These are phyloP conservation scores for Erynnis tages DNA, from an alignment of 2,888 invertebrate genomes.

Conservation along the genomic window DNA sequence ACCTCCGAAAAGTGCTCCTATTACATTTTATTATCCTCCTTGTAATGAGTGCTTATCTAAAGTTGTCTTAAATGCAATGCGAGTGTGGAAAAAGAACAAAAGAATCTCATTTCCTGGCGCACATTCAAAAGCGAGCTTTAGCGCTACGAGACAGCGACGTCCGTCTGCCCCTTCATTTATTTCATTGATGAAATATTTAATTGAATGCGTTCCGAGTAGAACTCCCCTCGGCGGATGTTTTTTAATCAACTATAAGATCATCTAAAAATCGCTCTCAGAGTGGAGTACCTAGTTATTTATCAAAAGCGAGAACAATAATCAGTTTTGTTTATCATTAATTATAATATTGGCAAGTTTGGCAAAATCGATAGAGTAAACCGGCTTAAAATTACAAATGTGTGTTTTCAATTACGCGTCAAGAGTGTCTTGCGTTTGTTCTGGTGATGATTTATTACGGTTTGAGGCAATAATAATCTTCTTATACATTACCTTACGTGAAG, in stretches of 20 bases:
- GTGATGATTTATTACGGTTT: too few relatives aligned
- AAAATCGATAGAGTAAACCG: neutral
- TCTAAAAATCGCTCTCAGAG: too few relatives aligned
- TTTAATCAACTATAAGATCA: constrained; percentile 26
- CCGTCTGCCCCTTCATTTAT: constrained; percentile 14
- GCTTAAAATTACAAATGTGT: neutral
- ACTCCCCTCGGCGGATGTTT: constrained; percentile 17
- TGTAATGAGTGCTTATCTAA: constrained; percentile 8
- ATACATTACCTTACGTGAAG: too few relatives aligned
- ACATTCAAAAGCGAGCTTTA: constrained; percentile 22
- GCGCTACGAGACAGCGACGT: constrained; percentile 4
- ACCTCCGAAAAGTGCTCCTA: neutral
- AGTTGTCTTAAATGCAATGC: constrained; percentile 12
- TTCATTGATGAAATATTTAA: constrained; percentile 31
- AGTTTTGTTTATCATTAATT: too few relatives aligned
- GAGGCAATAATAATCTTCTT: too few relatives aligned
- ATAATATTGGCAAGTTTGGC: neutral
- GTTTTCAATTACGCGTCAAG: neutral
- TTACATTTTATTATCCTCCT: constrained; percentile 6
- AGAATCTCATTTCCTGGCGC: constrained; percentile 15
- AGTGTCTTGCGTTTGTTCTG: neutral
- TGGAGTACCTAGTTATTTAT: neutral
- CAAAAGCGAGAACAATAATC: neutral
- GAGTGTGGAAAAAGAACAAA: constrained; percentile 12
- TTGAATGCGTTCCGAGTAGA: constrained; percentile 25